phyloP scores from a whole-genome alignment of 2,797 vertebrate genomes.

The Chaunax sp. region DNA sequence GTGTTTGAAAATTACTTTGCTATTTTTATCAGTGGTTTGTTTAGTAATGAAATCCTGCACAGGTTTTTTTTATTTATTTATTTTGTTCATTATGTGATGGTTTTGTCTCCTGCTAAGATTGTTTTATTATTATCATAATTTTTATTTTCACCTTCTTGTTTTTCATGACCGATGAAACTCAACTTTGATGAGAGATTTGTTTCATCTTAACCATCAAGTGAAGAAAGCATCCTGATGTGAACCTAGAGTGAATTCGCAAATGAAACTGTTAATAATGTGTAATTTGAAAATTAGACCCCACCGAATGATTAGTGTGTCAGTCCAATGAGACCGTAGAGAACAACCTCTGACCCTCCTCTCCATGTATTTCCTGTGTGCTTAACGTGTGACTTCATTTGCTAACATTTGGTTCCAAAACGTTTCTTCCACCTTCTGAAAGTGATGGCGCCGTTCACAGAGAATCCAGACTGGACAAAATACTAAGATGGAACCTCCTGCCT shows the following conservation, averaged over 20 bases:
- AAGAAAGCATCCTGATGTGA: conserved; percentile 40
- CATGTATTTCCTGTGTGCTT: conserved; percentile 65
- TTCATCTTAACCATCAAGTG: conserved; percentile 47
- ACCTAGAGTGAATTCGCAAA: conserved; percentile 42
- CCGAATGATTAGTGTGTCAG: conserved; percentile 67
- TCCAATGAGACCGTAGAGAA: conserved; percentile 50
- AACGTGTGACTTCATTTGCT: conserved; percentile 55
- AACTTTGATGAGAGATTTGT: conserved; percentile 55
- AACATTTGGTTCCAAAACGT: conserved; percentile 48
- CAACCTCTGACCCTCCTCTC: conserved; percentile 50
- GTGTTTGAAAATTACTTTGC: conserved; percentile 71
- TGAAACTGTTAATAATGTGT: conserved; percentile 51
- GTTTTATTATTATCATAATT: conserved; percentile 4
- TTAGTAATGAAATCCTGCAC: conserved; percentile 67
- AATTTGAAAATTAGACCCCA: conserved; percentile 49
- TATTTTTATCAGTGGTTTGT: conserved; percentile 71
- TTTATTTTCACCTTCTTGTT: conserved; percentile 38
- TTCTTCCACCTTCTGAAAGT: conserved; percentile 40
- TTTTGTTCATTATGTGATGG: conserved; percentile 63
- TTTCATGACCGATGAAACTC: conserved; percentile 54
- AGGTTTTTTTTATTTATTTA: conserved; percentile 69
- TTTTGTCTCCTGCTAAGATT: conserved; percentile 58
- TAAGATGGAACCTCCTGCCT: conserved; percentile 43
- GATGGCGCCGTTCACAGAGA: conserved; percentile 27
- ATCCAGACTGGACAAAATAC: conserved; percentile 51